Evolutionary conservation across 2,113 vertebrate species (phyloP).

Genomic region (Gadus macrocephalus): DNA sequence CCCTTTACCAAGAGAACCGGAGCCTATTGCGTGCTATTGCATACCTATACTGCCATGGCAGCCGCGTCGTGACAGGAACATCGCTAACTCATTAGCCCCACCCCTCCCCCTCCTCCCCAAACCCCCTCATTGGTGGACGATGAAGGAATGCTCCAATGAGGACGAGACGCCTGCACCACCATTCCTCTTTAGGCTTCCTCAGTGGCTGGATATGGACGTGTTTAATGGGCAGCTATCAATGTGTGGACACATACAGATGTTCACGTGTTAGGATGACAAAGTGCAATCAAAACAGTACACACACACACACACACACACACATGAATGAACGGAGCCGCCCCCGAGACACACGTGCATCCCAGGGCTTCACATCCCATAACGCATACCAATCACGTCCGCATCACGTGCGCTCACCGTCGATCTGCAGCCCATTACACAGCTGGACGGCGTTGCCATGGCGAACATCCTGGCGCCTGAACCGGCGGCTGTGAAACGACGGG

Average conservation of each 20-base stretch:
- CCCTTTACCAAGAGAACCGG: too few relatives aligned
- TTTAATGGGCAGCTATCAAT: not conserved
- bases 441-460: constrained; percentile 94
- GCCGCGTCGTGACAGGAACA: not conserved
- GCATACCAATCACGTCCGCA: not conserved
- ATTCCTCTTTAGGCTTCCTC: too few relatives aligned
- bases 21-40: too few relatives aligned
- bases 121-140: not conserved
- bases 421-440: constrained; percentile 92
- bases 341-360: constrained; percentile 11
- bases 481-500: constrained; percentile 63
- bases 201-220: too few relatives aligned
- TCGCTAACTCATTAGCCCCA: constrained; percentile 2
- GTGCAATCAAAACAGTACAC: not conserved
- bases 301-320: not conserved
- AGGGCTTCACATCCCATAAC: constrained; percentile 7
- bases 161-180: not conserved
- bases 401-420: constrained; percentile 78
- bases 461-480: constrained; percentile 94
- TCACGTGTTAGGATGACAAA: not conserved
- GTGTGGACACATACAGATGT: not conserved
- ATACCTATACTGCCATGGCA: too few relatives aligned
- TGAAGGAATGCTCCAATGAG: not conserved
- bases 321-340: not conserved
- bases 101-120: not conserved